Base-by-base conservation (phyloP, 2,888 invertebrate species). In the Isotomurus palustris region DNA sequence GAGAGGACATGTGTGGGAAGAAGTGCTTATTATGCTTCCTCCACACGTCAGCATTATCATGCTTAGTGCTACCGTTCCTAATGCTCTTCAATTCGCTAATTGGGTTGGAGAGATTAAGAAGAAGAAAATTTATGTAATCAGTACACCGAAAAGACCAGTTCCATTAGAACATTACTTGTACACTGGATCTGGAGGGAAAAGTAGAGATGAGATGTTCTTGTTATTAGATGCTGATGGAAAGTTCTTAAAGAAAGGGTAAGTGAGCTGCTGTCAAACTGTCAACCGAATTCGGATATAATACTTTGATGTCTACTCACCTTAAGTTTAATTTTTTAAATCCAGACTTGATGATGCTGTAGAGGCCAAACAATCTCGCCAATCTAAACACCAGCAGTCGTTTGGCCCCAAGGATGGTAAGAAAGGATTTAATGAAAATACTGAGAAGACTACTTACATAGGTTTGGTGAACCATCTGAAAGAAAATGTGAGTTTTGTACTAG, bases 1-100 rank as follows among this genome's bases (percentile, higher is more conserved):
- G 84, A 80, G 99, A 64, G 99, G 99, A 12, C 94, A 97, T 73
- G 99, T 99, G 0, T 99, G 99, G 99, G 99, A 99, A 76, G 97
- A 99, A 77, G 94, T 93, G 0, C 79, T 99, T 3, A 99, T 99
- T 71, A 82, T 99, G 74, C 77, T 99, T 52, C 97, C 99, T 0
- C 84, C 87, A 5, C 92, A 93, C 75, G 94, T 99, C 6, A 91
- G 87, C 71, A 93, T 99, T 61, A 93, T 99, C 28, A 87, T 99
- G 84, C 78, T 99, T 41, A 95, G 94, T 74, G 99, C 99, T 0
- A 99, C 99, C 0, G 97, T 97, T 24, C 97, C 97, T 0, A 99
- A 99, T 76, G 89, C 93, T 0, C 79, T 92, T 61, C 91, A 96
- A 75, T 92, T 99, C 77, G 99, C 99, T 0, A 86, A 90, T 74